Evolutionary conservation across 2,888 invertebrate genomes (phyloP).

Genomic region (Harmothoe impar): DNA sequence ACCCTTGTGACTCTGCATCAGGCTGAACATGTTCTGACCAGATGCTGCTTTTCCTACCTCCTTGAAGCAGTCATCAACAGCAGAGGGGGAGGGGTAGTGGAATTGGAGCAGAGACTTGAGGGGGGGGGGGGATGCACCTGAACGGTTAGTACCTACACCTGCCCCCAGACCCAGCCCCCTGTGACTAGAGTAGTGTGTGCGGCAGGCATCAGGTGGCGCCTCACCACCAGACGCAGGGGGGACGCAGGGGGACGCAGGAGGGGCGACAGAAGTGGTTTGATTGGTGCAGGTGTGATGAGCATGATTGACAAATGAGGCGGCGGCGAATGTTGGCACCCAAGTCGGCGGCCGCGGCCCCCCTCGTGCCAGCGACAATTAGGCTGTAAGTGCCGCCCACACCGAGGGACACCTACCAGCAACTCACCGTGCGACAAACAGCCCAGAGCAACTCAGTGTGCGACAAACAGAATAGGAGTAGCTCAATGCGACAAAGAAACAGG

Average conservation of each 20-base stretch:
- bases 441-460: neutral
- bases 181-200: neutral
- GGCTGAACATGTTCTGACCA: too few relatives aligned
- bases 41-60: too few relatives aligned
- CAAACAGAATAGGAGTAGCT: neutral
- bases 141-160: too few relatives aligned
- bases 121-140: too few relatives aligned
- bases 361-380: constrained; percentile 45
- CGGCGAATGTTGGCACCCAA: neutral
- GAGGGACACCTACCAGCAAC: neutral
- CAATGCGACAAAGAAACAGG: too few relatives aligned
- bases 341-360: neutral
- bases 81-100: too few relatives aligned
- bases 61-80: too few relatives aligned
- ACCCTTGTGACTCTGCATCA: too few relatives aligned
- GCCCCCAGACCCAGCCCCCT: neutral
- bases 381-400: neutral
- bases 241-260: neutral
- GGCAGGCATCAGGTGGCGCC: constrained; percentile 12
- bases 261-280: neutral
- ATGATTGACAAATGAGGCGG: constrained; percentile 54
- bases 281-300: constrained; percentile 48
- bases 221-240: neutral
- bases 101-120: too few relatives aligned
- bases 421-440: neutral